Conservation (phyloP, 2,113 vertebrate species). For the Lucifuga dentata region DNA sequence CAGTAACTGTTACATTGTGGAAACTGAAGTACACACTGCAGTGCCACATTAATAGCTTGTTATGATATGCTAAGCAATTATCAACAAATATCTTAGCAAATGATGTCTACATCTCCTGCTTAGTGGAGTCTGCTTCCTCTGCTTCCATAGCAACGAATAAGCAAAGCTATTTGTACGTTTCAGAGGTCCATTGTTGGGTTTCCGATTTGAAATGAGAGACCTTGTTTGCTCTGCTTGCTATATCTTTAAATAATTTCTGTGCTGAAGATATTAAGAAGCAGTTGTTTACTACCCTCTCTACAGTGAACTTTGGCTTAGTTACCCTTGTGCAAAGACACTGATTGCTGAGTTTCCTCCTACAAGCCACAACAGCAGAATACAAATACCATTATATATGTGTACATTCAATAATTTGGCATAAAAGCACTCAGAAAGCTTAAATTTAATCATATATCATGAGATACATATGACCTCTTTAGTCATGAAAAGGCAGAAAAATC, state of each 20-base stretch:
- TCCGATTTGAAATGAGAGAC: slow-evolving; percentile 63
- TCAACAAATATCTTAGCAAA: slow-evolving; percentile 64
- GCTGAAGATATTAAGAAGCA: slow-evolving; percentile 25
- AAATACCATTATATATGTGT: background rate
- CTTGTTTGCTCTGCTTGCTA: slow-evolving; percentile 48
- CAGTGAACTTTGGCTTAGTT: background rate
- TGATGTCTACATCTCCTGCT: slow-evolving; percentile 53
- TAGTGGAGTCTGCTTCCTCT: slow-evolving; percentile 63
- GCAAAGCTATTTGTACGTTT: slow-evolving; percentile 80
- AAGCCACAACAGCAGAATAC: background rate
- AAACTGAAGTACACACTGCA: slow-evolving; percentile 58
- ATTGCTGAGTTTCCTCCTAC: background rate
- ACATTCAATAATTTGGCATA: background rate
- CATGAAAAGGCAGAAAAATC: slow-evolving; percentile 11
- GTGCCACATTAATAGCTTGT: slow-evolving; percentile 67
- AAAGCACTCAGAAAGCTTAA: background rate
- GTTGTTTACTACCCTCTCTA: background rate
- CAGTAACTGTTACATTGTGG: slow-evolving; percentile 23
- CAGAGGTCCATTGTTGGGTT: slow-evolving; percentile 72
- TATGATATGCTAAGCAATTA: slow-evolving; percentile 77
- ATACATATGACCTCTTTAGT: slow-evolving; percentile 2
- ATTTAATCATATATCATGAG: slow-evolving; percentile 10
- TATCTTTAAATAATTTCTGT: slow-evolving; percentile 46
- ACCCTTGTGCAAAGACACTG: background rate
- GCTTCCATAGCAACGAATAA: slow-evolving; percentile 77